Evolutionary conservation across 2,888 invertebrate species (phyloP), one percentile per base, ranked within the genome.

Genomic region (Entomobrya multifasciata): DNA sequence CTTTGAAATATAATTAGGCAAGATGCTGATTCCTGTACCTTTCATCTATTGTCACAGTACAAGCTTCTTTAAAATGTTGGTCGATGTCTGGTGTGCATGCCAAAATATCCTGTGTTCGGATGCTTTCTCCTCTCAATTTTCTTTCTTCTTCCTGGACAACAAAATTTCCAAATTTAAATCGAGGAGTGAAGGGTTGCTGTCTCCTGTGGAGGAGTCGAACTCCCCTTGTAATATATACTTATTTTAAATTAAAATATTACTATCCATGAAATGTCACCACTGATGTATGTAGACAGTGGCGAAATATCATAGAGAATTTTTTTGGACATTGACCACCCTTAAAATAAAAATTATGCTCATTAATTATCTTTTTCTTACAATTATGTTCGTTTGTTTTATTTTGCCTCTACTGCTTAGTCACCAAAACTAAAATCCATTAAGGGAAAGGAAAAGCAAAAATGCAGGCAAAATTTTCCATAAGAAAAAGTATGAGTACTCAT

Each of bases 91-190:
- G 55, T 11, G 87, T 60, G 8, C 49, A 57, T 4, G 87, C 86
- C 10, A 88, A 74, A 8, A 90, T 25, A 62, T 86, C 79, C n/a
- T 74, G 41, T 55, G 83, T 87, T 27, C 88, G 65, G 0, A 84
- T 62, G 86, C 90, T 90, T 17, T 87, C 76, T 2, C 90, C 90
- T 30, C 89, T 25, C 22, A 83, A 70, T 44, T 60, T 47, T 47
- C 88, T 77, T 20, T 81, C 65, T 30, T 87, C 81, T 65, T 88
- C 88, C 52, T 88, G 87, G 1, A 83, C 17, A 25, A 49, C 41
- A 22, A 83, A 89, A 11, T 85, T 55, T 22, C 80, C 47, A 20
- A 89, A 55, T 70, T 83, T 72, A 4, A 88, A 86, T 15, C 86
- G 77, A 15, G 85, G 52, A 8, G 52, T 15, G 72, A 90, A 90